Percentiles rank a stretch among this genome's conserved stretches.
Evolutionary conservation across 2,797 vertebrate species (phyloP).

Genomic region (Macrochelys suwanniensis): DNA sequence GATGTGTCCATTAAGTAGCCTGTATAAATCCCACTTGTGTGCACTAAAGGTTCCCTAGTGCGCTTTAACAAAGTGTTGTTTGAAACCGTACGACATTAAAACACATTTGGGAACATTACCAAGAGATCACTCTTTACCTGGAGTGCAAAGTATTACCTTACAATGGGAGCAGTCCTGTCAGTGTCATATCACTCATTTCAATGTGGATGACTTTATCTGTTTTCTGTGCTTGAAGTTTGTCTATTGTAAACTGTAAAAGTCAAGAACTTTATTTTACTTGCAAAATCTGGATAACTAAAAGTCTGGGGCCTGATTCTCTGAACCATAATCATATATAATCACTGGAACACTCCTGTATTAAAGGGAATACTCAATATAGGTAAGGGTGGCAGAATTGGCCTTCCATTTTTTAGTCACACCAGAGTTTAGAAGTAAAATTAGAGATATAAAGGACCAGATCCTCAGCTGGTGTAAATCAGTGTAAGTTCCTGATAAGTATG

Average conservation of each 20-base stretch:
- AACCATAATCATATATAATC: not conserved
- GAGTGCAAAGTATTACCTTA: not conserved
- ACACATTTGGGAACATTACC: not conserved
- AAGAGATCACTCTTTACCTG: not conserved
- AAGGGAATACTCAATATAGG: not conserved
- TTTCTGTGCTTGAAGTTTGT: not conserved
- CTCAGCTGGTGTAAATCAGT: not conserved
- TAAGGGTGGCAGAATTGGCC: not conserved
- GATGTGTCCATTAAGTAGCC: not conserved
- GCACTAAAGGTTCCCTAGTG: not conserved
- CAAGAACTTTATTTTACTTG: not conserved
- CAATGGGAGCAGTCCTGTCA: not conserved
- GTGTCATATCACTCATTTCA: not conserved
- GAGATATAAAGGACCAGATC: fast-evolving
- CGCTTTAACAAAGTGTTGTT: not conserved
- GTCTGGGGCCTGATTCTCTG: not conserved
- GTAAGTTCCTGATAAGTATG: not conserved
- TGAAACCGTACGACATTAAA: not conserved
- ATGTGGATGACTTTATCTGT: not conserved
- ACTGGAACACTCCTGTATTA: not conserved
- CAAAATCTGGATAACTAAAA: not conserved
- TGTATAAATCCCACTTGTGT: not conserved
- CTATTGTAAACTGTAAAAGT: not conserved
- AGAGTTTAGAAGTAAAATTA: not conserved
- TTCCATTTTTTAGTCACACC: not conserved